These are phyloP conservation scores for Margaritifera margaritifera DNA, from an alignment of 2,888 invertebrate genomes.

Conservation along the genomic window DNA sequence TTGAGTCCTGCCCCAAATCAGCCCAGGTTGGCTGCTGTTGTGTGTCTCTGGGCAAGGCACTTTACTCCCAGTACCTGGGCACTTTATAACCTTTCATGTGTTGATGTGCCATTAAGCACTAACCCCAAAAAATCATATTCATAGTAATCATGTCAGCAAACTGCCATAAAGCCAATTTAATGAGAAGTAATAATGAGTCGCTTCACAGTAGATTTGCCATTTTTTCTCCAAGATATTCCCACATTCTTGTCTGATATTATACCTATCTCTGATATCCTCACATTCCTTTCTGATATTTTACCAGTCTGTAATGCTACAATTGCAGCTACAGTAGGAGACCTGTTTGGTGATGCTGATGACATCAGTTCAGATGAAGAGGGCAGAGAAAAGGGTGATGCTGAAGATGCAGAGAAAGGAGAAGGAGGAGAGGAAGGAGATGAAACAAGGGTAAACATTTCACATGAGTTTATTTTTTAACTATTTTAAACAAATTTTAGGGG, in stretches of 20 bases:
- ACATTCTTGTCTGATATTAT: too few species aligned
- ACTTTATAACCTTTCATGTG: too few species aligned
- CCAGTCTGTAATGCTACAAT: not conserved
- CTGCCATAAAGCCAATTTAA: not conserved
- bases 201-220: too few species aligned
- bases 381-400: constrained; percentile 58
- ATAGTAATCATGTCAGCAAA: constrained; percentile 1
- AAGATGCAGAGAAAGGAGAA: constrained; percentile 75
- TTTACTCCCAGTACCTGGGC: too few species aligned
- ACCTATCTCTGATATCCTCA: too few species aligned
- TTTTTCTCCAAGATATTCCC: too few species aligned
- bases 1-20: too few species aligned
- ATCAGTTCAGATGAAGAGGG: constrained; percentile 90
- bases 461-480: not conserved
- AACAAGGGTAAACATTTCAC: constrained; percentile 78
- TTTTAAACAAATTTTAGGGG: not conserved
- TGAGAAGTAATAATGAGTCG: too few species aligned
- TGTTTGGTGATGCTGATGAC: constrained; percentile 95
- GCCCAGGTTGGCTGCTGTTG: too few species aligned
- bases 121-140: not conserved
- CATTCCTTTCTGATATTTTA: too few species aligned
- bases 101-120: too few species aligned
- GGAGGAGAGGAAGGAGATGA: constrained; percentile 82
- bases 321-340: constrained; percentile 84
- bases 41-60: too few species aligned